Base-by-base conservation (phyloP, 1,140 invertebrate genomes). In the Scaptomyza montana region DNA sequence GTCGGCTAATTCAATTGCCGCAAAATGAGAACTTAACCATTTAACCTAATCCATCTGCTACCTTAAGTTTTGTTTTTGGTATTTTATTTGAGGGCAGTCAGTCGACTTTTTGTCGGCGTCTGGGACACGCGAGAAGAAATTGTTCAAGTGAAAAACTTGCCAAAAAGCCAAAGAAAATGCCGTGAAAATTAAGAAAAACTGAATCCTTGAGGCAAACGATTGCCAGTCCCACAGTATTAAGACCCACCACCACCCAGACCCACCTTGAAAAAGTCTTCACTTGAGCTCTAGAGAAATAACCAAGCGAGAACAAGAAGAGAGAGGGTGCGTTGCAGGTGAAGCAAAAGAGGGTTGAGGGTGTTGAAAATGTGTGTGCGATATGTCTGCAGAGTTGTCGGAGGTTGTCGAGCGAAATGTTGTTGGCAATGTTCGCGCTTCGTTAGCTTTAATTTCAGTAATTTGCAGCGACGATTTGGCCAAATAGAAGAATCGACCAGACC, bases 381-480 rank as follows among this genome's bases (percentile, higher is more conserved):
- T 73, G 70, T 73, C 62, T 67, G 70, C 43, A 13, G 45, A 67
- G 64, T 50, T 70, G 43, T 56, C 51, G 53, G 46, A 45, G 67
- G 28, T 51, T 59, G 57, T 73, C 69, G 36, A 68, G 64, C 64
- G 60, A 62, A 65, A 62, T 75, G 67, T 76, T 78, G 74, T 76
- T 78, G 74, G 69, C 60, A 77, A 77, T 80, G 77, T 80, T 80
- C 77, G 77, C 77, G 77, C 77, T 80, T 80, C 77, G 77, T 80
- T 80, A 80, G 77, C 77, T 80, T 80, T 80, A 80, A 80, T 80
- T 80, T 67, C 77, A 62, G 77, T 77, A 77, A 77, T 80, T 80
- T 80, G 77, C 69, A 57, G 74, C 74, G 65, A 77, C 74, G 74
- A 73, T 73, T 72, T 69, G 50, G 60, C 55, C 74, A 46, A 72